phyloP scores from a whole-genome alignment of 1,140 invertebrate genomes.

The Magallana ariakensis region DNA sequence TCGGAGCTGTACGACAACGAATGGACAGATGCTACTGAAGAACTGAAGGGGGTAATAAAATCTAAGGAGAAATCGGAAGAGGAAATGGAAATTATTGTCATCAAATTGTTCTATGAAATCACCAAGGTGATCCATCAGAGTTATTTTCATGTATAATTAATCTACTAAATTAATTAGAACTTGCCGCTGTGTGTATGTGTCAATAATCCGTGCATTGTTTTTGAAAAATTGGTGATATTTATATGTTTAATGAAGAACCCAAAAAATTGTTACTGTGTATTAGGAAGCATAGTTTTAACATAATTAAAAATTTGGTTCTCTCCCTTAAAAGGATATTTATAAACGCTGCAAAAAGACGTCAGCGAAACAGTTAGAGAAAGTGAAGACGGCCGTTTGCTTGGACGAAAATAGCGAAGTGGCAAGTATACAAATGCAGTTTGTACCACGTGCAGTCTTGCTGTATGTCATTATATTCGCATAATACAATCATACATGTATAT shows the following conservation, averaged over 20 bases:
- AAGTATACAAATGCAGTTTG: background rate
- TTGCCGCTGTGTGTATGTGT: no score
- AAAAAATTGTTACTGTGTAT: no score
- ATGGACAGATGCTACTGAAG: constrained; percentile 23
- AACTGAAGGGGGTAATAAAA: background rate
- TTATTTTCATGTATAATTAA: no score
- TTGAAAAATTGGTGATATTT: no score
- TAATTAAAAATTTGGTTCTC: no score
- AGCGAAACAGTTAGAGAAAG: background rate
- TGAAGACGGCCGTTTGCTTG: background rate
- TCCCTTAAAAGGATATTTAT: background rate
- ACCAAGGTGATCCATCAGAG: background rate
- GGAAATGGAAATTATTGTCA: background rate
- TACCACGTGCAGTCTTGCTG: no score
- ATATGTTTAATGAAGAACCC: no score
- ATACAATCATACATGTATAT: no score
- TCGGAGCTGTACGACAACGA: constrained; percentile 37
- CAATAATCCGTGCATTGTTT: no score
- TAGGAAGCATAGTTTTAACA: no score
- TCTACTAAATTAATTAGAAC: no score
- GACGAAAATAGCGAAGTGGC: background rate
- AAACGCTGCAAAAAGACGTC: background rate
- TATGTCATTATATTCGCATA: no score
- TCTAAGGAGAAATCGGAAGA: background rate
- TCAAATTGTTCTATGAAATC: background rate